phyloP scores from a whole-genome alignment of 2,113 vertebrate genomes.

The Microcebus jonahi region DNA sequence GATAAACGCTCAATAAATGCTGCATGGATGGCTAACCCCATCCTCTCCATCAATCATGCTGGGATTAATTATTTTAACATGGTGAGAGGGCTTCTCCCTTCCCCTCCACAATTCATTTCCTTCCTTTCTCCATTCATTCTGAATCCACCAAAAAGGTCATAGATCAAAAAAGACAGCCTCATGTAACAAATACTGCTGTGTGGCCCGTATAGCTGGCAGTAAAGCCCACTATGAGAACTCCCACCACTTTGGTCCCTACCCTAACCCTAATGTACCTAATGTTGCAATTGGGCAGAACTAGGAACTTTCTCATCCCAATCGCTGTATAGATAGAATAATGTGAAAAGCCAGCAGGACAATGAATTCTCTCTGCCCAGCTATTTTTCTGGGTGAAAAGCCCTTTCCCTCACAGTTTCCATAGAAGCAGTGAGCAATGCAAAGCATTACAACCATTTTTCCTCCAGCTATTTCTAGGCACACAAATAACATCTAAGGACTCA shows the following conservation, averaged over 20 bases:
- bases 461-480: constrained; percentile 75
- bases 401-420: constrained; percentile 44
- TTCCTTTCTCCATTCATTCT: not conserved
- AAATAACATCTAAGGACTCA: constrained; percentile 71
- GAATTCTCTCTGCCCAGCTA: not conserved
- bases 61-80: not conserved
- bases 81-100: not conserved
- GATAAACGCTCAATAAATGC: not conserved
- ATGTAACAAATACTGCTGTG: not conserved
- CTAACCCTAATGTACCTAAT: not conserved
- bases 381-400: not conserved
- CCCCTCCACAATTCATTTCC: not conserved
- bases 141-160: not conserved
- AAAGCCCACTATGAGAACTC: not conserved
- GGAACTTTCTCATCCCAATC: not conserved
- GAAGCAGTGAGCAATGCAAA: constrained; percentile 58
- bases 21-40: not conserved
- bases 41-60: not conserved
- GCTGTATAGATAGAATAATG: not conserved
- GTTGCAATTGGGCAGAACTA: not conserved
- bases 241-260: not conserved
- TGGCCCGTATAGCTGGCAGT: not conserved
- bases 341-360: not conserved
- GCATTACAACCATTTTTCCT: constrained; percentile 72
- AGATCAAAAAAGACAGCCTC: not conserved